Evolutionary conservation across 1,140 invertebrate genomes (phyloP).

Genomic region (Aphidius gifuensis): DNA sequence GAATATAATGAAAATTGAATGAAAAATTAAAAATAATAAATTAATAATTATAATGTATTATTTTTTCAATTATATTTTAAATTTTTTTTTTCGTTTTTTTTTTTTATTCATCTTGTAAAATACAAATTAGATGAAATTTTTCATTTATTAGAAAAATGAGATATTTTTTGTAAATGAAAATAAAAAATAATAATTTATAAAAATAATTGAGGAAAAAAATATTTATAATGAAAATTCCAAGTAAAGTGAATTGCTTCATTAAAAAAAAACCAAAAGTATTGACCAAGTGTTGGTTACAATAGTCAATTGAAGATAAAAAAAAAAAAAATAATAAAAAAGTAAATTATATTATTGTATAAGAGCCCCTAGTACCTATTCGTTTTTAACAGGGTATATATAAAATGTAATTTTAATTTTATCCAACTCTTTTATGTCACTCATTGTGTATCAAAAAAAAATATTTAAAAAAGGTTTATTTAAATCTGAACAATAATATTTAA

Average conservation of each 20-base stretch:
- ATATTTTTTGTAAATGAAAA: not conserved
- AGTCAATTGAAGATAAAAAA: slow-evolving; percentile 11
- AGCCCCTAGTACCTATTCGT: slow-evolving; percentile 18
- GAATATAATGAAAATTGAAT: no score
- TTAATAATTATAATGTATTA: no score
- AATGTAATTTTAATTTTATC: slow-evolving; percentile 14
- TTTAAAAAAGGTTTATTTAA: no score
- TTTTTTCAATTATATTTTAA: no score
- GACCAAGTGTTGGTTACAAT: slow-evolving; percentile 1
- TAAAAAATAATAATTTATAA: slow-evolving; percentile 2
- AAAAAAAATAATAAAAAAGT: not conserved
- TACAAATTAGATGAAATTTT: no score
- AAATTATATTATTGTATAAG: slow-evolving; percentile 3
- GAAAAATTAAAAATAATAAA: no score
- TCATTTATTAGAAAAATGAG: no score
- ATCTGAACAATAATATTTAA: no score
- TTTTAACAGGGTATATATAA: slow-evolving; percentile 21
- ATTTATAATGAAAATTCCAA: not conserved
- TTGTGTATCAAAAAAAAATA: no score
- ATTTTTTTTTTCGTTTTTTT: no score
- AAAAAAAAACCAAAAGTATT: not conserved
- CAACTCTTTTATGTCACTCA: not conserved
- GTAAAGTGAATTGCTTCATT: not conserved
- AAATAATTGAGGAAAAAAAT: not conserved
- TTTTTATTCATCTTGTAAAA: no score